Evolutionary conservation across 1,140 invertebrate species (phyloP).

Genomic region (Lepidurus packardi): DNA sequence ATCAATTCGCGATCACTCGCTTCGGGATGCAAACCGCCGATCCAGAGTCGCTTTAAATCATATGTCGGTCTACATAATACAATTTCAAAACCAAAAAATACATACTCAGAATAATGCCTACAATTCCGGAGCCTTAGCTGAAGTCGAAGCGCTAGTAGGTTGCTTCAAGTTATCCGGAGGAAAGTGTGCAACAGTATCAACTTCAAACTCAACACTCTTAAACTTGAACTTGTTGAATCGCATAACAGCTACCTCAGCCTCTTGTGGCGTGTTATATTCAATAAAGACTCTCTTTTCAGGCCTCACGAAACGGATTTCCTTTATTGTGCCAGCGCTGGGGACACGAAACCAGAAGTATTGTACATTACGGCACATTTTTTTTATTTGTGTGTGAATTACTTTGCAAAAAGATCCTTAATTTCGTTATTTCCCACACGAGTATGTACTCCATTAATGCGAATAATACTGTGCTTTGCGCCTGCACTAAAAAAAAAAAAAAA

Average conservation of each 20-base stretch:
- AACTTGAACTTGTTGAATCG: background rate
- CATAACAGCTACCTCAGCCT: background rate
- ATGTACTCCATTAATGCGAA: background rate
- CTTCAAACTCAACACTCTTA: background rate
- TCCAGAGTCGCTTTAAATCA: background rate
- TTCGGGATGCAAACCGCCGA: background rate
- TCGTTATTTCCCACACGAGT: background rate
- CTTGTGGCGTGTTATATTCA: background rate
- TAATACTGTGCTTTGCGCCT: background rate
- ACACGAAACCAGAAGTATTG: background rate
- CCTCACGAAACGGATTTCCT: background rate
- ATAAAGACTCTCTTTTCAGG: background rate
- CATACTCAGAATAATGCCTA: background rate
- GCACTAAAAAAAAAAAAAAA: background rate
- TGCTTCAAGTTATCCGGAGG: background rate
- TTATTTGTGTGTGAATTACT: background rate
- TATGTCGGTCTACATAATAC: background rate
- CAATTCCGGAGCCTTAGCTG: no score
- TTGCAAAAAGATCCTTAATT: slow-evolving; percentile 1
- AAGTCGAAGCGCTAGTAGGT: background rate
- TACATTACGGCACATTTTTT: background rate
- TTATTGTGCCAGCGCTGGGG: background rate
- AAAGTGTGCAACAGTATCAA: background rate
- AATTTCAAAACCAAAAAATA: background rate
- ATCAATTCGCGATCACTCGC: background rate